Base-by-base conservation (phyloP, 2,113 vertebrate genomes). In the Xiphophorus hellerii region DNA sequence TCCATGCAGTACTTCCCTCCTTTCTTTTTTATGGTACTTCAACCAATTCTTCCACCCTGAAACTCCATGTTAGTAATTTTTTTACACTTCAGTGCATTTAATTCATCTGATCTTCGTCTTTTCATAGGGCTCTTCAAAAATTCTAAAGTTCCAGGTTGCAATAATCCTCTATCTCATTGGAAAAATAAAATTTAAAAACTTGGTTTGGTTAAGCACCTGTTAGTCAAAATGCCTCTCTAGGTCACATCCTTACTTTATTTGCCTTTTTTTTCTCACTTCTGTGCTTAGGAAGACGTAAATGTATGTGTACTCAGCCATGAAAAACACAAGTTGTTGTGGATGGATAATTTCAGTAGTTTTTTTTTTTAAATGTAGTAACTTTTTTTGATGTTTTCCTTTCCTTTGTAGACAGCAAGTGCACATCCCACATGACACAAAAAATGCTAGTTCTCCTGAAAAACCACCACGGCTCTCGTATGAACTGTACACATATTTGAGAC, bases 381-480 rank as follows among this genome's bases (percentile, higher is more conserved):
- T 87, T 80, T 85, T 69, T 87, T 88, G 65, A 71, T 83, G 77
- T 88, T 90, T 90, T 51, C 79, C 81, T 92, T 92, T 89, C 74
- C 81, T 88, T 86, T 87, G 74, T 92, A 84, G 80, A 89, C 84
- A 92, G 91, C 91, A 92, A 93, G 85, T 89, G 81, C 93, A 94
- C 89, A 88, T 90, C 72, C 80, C 83, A 78, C 58, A n/a, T 81
- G 77, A 84, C 87, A 87, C 90, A 93, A 91, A 92, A 91, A 92
- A 92, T 92, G 88, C 89, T 71, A 78, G 67, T 73, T 88, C 81
- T 88, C 79, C 80, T 85, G 69, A 73, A 51, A 72, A 74, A 86
- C 87, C 81, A 77, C 88, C 90, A 88, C 76, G 93, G 91, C 88
- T 94, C 90, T 94, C 86, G 61, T 84, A 73, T 84, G 82, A 84